These are phyloP conservation scores for Campaea margaritaria DNA, from an alignment of 2,888 invertebrate species.

Conservation along the genomic window DNA sequence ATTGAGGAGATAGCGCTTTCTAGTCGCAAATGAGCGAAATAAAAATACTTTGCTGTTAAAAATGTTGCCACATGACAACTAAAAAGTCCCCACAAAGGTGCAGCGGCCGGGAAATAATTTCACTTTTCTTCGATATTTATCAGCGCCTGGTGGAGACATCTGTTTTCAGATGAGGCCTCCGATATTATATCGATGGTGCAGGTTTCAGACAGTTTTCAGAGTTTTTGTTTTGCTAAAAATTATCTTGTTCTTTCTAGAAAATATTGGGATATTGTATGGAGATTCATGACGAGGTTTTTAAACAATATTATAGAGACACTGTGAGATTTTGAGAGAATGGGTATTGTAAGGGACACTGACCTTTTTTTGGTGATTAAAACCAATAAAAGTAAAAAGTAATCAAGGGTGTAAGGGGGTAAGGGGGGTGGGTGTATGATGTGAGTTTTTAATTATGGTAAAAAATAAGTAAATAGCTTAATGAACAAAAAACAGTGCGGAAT, in stretches of 20 bases:
- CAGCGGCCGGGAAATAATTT: constrained; percentile 43
- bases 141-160: constrained; percentile 46
- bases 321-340: too few species aligned
- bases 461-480: background rate
- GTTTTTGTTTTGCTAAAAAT: constrained; percentile 4
- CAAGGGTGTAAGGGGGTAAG: too few species aligned
- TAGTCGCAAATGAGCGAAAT: too few species aligned
- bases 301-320: too few species aligned
- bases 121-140: constrained; percentile 49
- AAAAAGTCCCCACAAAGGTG: constrained; percentile 31
- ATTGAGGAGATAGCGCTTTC: too few species aligned
- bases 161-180: constrained; percentile 41
- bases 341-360: too few species aligned
- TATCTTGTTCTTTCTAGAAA: background rate
- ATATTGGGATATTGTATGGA: too few species aligned
- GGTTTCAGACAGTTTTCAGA: constrained; percentile 29
- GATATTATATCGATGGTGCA: constrained; percentile 42
- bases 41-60: background rate
- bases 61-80: constrained; percentile 4
- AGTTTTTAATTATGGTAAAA: background rate
- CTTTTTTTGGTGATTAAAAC: too few species aligned
- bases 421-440: too few species aligned
- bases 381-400: too few species aligned
- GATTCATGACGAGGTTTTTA: too few species aligned
- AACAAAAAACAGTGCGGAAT: too few species aligned